Conservation (phyloP, 1,140 invertebrate genomes). For the Zaprionus vittiger region DNA sequence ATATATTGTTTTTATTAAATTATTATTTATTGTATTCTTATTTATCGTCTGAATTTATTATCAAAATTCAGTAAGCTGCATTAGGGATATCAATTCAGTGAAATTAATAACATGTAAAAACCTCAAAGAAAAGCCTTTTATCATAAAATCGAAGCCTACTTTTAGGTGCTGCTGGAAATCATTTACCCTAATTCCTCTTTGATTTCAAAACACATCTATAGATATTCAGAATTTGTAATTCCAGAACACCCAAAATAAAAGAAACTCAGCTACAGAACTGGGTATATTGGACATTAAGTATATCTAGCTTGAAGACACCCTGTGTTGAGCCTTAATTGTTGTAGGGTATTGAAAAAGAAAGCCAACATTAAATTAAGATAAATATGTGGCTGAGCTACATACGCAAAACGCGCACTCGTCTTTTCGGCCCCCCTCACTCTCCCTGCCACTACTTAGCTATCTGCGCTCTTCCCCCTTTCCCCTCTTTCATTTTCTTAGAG, state of each 20-base stretch:
- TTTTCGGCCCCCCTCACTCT: not conserved
- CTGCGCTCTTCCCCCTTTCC: not conserved
- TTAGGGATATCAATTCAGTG: too few relatives aligned
- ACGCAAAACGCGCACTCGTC: conserved; percentile 34
- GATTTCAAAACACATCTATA: too few relatives aligned
- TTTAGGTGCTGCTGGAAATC: not conserved
- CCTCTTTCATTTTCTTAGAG: not conserved
- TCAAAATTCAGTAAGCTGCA: too few relatives aligned
- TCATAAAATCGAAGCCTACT: not conserved
- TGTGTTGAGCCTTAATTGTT: not conserved
- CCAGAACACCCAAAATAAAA: too few relatives aligned
- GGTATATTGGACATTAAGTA: not conserved
- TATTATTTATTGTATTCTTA: too few relatives aligned
- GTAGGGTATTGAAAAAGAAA: conserved; percentile 22
- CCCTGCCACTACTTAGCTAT: not conserved
- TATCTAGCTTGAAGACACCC: not conserved
- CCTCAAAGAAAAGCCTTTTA: not conserved
- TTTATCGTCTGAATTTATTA: too few relatives aligned
- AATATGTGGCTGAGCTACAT: conserved; percentile 47
- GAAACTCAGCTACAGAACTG: too few relatives aligned
- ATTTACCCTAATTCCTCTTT: not conserved
- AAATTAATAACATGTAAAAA: too few relatives aligned
- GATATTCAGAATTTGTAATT: too few relatives aligned
- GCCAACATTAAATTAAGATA: conserved; percentile 48
- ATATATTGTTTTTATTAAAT: too few relatives aligned